A percentile compares a stretch with the other conserved stretches of the same genome.
Conservation (phyloP, 2,113 vertebrate species). For the Sminthopsis crassicaudata region DNA sequence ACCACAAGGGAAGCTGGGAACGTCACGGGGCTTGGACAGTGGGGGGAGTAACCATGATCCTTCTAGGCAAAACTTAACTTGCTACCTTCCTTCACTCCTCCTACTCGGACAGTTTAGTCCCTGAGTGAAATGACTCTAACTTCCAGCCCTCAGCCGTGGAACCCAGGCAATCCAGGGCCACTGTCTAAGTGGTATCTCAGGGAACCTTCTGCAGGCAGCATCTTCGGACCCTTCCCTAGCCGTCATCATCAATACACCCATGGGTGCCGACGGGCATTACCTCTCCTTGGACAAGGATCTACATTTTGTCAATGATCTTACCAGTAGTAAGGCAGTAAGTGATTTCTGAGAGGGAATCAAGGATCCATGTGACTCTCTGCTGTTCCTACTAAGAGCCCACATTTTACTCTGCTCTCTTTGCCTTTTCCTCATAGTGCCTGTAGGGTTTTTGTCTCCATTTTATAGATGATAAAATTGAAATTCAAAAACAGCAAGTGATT, state of each 20-base stretch:
- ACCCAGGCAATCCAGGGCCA: neutral
- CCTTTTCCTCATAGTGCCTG: neutral
- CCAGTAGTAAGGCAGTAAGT: neutral
- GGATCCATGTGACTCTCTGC: neutral
- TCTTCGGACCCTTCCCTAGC: neutral
- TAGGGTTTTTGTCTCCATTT: neutral
- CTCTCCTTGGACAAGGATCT: neutral
- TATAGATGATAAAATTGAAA: neutral
- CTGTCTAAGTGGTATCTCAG: neutral
- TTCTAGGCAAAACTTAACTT: neutral
- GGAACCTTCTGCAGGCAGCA: neutral
- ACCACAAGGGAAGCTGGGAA: neutral
- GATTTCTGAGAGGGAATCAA: neutral
- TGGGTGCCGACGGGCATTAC: neutral
- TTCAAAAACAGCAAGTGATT: neutral
- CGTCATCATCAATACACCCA: rapidly evolving
- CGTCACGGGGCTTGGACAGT: neutral
- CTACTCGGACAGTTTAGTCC: neutral
- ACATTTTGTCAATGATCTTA: neutral
- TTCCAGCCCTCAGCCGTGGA: neutral
- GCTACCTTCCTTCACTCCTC: neutral
- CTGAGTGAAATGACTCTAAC: neutral
- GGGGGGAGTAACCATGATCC: neutral
- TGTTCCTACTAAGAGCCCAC: neutral
- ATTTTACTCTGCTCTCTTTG: neutral